Evolutionary conservation across 1,140 invertebrate species (phyloP), one percentile per base, ranked within the genome.

Genomic region (Anastrepha obliqua): DNA sequence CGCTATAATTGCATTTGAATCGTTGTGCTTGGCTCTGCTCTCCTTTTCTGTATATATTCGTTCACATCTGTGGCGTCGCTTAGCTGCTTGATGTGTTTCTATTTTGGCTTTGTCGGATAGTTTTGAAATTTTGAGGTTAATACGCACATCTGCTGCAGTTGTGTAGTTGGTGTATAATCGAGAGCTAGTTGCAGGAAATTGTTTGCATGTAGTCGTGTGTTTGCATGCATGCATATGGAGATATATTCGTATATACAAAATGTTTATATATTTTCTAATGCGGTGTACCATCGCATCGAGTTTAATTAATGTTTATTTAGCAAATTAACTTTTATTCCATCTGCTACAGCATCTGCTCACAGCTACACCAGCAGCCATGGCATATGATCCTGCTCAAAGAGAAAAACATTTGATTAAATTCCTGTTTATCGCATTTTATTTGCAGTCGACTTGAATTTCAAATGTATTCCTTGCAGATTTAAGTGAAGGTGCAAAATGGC

Each of bases 271-370:
- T 8, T 78, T 29, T 55, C 47, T 78, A 78, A 51, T 78, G 74
- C 8, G 74, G 47, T 55, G n/a, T 47, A 29, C 74, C 20, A 51
- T 81, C 55, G 55, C 74, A 81, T 81, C 74, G 20, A 7, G 74
- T 81, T 55, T 55, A 81, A 81, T 81, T 81, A 81, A 81, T 55
- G 47, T 81, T 81, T 81, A 81, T 81, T 81, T 81, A 81, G 74
- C 74, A 81, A 81, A 81, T 81, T 81, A 81, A 55, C 74, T 81
- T 81, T 81, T 81, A 81, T 81, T 58, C 20, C 9, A 55, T 44
- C 74, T 29, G 29, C 29, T 29, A 29, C 29, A 29, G 20, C 74
- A 81, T 51, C 47, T 81, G 47, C 39, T 74, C 67, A 62, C 39
- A 74, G 67, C 67, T 44, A 55, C 64, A 64, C 42, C 70, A 47